Evolutionary conservation across 92 coral and sea anemone species (phyloP), one percentile per base, ranked within the genome.

Genomic region (Parazoanthus atlanticus): DNA sequence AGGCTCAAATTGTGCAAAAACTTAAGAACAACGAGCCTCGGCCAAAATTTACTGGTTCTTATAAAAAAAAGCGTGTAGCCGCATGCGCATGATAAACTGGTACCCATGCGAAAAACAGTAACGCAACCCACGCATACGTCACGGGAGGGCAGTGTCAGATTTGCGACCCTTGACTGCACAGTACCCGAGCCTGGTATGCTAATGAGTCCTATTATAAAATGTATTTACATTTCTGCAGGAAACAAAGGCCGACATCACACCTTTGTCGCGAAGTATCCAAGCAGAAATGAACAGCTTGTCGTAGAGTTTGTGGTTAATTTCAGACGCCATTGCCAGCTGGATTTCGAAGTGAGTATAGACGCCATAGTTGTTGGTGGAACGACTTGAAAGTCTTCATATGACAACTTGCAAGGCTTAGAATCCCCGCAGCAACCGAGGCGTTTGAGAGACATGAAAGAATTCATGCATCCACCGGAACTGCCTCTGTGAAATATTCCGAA

Each of bases 201-300:
- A 75, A 75, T 75, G 79, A 80, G 85, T 30, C 40, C 73, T 56
- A 56, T 78, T 23, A 32, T n/a, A 80, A 30, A 56, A 52, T 52
- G 11, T 80, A 80, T 80, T 80, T 33, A 58, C 85, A 80, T 56
- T 58, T 80, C 85, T 33, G 12, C 85, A 61, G 85, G 73, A 79
- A 80, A 82, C 74, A 84, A 70, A 38, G 64, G 8, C 15, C 58
- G 47, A 25, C 13, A n/a, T 31, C 65, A 84, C 76, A 46, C 54
- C 65, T 69, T 70, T 84, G 65, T 84, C 49, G 52, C 32, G 66
- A 84, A 70, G 78, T 30, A 84, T 1, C 70, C 87, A 70, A 43
- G 87, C 86, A 69, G 76, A 66, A 83, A 83, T 43, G 86, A 83
- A 38, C 77, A 83, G 86, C 87, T 71, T 84, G 66, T 69, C 41